These are phyloP conservation scores for Pterostichus madidus DNA, from an alignment of 2,888 invertebrate species.

Conservation along the genomic window DNA sequence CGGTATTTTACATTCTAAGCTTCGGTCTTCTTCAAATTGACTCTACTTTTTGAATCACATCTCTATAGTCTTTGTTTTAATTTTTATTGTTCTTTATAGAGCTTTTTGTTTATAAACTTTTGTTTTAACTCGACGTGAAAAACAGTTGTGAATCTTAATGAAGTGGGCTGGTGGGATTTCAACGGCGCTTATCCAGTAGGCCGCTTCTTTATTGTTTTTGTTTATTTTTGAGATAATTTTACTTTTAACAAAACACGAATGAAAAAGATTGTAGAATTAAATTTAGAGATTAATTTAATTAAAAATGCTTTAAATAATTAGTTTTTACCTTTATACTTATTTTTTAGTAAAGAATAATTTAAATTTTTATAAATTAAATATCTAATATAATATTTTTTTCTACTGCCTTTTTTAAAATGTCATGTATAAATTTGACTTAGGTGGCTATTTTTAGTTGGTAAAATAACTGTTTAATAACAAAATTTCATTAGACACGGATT, in stretches of 20 bases:
- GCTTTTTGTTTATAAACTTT: background rate
- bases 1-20: background rate
- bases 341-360: background rate
- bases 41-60: background rate
- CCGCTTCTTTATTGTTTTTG: background rate
- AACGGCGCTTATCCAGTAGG: background rate
- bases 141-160: background rate
- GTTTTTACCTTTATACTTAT: background rate
- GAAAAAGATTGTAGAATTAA: background rate
- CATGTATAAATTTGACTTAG: too few species aligned
- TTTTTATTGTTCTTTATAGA: background rate
- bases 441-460: too few species aligned
- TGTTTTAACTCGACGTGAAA: background rate
- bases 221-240: constrained; percentile 12
- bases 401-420: too few species aligned
- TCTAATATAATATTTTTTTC: too few species aligned
- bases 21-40: background rate
- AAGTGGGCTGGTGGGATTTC: background rate
- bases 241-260: background rate
- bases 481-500: too few species aligned
- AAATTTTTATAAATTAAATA: too few species aligned
- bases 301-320: background rate
- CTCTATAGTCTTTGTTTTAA: background rate
- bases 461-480: too few species aligned
- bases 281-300: background rate